These are phyloP conservation scores for Aurelia coerulea DNA, from an alignment of 30 jellyfish, hydroid and myxozoan genomes.

Conservation along the genomic window DNA sequence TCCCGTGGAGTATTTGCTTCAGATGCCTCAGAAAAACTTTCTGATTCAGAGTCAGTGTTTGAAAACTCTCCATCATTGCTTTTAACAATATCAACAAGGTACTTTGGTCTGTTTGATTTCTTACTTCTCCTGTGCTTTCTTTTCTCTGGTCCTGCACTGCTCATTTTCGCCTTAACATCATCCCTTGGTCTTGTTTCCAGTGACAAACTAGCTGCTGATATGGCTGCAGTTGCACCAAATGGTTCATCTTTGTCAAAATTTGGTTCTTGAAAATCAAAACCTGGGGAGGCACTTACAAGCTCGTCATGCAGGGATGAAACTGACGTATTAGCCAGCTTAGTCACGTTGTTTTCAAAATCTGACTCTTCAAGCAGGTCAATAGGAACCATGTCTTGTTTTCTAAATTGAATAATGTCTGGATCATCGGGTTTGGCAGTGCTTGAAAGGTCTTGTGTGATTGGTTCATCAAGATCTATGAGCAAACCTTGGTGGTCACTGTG, in stretches of 20 bases:
- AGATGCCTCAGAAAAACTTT: not conserved
- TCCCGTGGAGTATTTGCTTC: too few relatives aligned
- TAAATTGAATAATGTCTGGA: conserved; percentile 5
- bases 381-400: not conserved
- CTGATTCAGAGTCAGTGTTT: conserved; percentile 40
- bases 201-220: conserved; percentile 6
- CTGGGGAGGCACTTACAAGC: conserved; percentile 39
- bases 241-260: not conserved
- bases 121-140: not conserved
- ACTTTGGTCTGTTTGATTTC: conserved; percentile 32
- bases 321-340: not conserved
- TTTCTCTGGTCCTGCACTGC: not conserved
- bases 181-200: not conserved
- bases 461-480: too few relatives aligned
- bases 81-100: conserved; percentile 49
- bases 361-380: conserved; percentile 35
- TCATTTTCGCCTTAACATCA: too few relatives aligned
- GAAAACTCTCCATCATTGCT: not conserved
- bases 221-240: conserved; percentile 1
- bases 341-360: not conserved
- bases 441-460: too few relatives aligned
- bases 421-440: not conserved
- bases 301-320: conserved; percentile 51
- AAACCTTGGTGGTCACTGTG: too few relatives aligned
- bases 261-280: conserved; percentile 37